Evolutionary conservation across 1,140 invertebrate species (phyloP).

Genomic region (Cyphomyrmex costatus): DNA sequence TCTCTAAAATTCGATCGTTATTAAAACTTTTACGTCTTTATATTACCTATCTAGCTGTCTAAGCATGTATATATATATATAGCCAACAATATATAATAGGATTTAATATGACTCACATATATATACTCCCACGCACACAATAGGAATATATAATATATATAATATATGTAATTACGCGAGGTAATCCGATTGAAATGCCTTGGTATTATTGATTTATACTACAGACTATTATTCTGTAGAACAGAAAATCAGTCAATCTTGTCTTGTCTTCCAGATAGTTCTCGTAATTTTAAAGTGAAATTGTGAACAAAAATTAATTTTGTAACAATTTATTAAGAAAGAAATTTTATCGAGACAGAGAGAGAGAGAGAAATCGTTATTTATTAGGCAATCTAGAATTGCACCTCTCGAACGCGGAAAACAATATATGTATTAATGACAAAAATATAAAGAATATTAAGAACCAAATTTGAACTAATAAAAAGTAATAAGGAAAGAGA

Average conservation of each 20-base stretch:
- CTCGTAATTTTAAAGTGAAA: background rate
- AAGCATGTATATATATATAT: too few species aligned
- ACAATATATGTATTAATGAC: too few species aligned
- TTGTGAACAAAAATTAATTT: conserved; percentile 31
- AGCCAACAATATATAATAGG: conserved; percentile 30
- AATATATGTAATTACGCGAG: conserved; percentile 65
- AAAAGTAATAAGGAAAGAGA: background rate
- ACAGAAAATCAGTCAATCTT: conserved; percentile 30
- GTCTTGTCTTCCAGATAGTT: background rate
- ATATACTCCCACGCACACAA: background rate
- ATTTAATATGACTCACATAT: conserved; percentile 35
- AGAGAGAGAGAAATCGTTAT: too few species aligned
- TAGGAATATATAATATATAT: conserved; percentile 67
- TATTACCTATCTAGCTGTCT: background rate
- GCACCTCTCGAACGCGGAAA: too few species aligned
- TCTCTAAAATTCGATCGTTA: conserved; percentile 25
- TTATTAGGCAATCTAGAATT: too few species aligned
- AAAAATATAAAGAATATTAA: too few species aligned
- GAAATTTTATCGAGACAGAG: background rate
- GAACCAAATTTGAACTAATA: background rate
- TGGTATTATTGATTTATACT: conserved; percentile 69
- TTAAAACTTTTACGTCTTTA: conserved; percentile 13
- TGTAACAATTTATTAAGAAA: background rate
- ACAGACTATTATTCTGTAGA: conserved; percentile 25
- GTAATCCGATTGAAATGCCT: conserved; percentile 68